A percentile compares a stretch with the other conserved stretches of the same genome.
phyloP scores from a whole-genome alignment of 2,888 invertebrate species.

The Pelosia muscerda region DNA sequence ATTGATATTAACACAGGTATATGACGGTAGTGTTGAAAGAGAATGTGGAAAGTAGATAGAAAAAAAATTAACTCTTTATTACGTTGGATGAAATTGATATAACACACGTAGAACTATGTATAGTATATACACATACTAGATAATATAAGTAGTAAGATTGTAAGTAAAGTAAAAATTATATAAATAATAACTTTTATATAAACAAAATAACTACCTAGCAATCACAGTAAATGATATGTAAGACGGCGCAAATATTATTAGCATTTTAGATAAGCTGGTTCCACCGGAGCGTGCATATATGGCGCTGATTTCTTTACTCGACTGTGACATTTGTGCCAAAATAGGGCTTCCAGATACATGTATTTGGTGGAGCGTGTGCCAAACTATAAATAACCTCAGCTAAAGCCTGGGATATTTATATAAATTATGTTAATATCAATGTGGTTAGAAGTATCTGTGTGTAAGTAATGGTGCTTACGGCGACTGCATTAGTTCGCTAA shows the following conservation, averaged over 20 bases:
- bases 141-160: background rate
- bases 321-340: constrained; percentile 30
- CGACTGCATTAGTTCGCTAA: background rate
- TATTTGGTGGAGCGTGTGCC: constrained; percentile 27
- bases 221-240: too few relatives aligned
- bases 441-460: background rate
- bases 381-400: constrained; percentile 26
- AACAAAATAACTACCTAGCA: background rate
- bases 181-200: background rate
- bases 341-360: constrained; percentile 13
- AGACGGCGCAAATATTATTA: background rate
- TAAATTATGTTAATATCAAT: background rate
- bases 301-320: constrained; percentile 21
- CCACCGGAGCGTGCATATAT: constrained; percentile 2
- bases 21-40: too few relatives aligned
- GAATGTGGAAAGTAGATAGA: too few relatives aligned
- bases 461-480: background rate
- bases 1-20: background rate
- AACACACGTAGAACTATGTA: too few relatives aligned
- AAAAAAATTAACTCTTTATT: too few relatives aligned
- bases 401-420: constrained; percentile 28
- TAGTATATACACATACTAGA: too few relatives aligned
- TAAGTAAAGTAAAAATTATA: background rate
- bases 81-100: too few relatives aligned
- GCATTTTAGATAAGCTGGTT: background rate